Base-by-base conservation (phyloP, 2,113 vertebrate genomes). In the Bostrychus sinensis region DNA sequence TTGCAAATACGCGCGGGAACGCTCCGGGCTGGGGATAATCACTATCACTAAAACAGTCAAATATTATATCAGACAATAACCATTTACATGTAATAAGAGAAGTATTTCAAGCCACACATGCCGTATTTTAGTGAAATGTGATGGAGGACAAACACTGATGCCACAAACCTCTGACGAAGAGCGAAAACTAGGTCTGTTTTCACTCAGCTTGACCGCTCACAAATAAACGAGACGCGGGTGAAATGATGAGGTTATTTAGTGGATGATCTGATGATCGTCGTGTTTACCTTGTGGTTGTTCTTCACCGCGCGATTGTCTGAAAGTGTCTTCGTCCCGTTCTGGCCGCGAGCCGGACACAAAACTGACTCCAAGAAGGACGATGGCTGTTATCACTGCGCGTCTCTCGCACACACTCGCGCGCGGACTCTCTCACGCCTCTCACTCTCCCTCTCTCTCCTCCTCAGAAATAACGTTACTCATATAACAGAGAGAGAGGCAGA, bases 291-390 rank as follows among this genome's bases (percentile, higher is more conserved):
- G 25, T 25, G 26, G 13, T 48, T 61, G 78, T 79, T 66, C 68
- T 50, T 84, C 68, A 64, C 46, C 8, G 8, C 22, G 62, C 5
- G 71, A 73, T 54, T 34, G 72, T 65, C 38, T 80, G 75, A 23
- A 82, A 89, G 86, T 83, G 82, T 83, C 42, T 62, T 60, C 82
- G 62, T 71, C 39, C 43, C 20, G 65, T 25, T 64, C 75, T 65
- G 72, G 63, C 63, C 56, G 78, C 70, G 75, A 59, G 76, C 75
- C 75, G 72, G 72, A 84, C 79, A 75, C 76, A 71, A 69, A 81
- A 82, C 91, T 72, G 89, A 89, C 77, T 66, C 81, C 73, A 72
- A 82, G 77, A 77, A 85, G 87, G 85, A 84, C 74, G 72, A 80
- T 77, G 84, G 72, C 83, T 72, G 88, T 71, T 80, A 72, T 81